Percentiles rank a stretch among this genome's conserved stretches.
phyloP scores from a whole-genome alignment of 2,113 vertebrate species.

The Alexandromys fortis region DNA sequence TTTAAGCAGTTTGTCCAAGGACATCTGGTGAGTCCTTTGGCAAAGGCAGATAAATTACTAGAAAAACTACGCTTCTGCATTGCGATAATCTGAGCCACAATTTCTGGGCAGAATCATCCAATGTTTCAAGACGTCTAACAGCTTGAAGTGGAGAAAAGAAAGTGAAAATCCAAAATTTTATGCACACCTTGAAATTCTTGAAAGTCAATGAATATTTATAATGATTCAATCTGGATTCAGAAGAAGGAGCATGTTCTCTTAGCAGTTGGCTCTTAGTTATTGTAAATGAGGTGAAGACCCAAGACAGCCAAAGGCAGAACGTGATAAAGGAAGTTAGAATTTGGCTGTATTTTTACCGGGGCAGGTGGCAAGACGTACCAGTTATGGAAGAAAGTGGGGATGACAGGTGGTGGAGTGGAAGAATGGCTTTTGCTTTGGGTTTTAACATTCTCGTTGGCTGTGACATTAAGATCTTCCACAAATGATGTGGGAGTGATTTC shows the following conservation, averaged over 20 bases:
- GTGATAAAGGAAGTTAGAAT: not conserved
- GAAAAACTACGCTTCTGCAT: not conserved
- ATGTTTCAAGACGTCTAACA: not conserved
- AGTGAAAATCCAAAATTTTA: constrained; percentile 6
- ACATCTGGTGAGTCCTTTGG: not conserved
- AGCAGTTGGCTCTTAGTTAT: not conserved
- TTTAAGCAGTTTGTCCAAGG: not conserved
- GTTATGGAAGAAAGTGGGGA: not conserved
- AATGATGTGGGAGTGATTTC: too few relatives aligned
- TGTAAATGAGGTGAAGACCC: not conserved
- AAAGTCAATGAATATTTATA: constrained; percentile 35
- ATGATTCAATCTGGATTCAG: not conserved
- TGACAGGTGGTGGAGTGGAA: not conserved
- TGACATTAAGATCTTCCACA: not conserved
- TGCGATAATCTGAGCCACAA: not conserved
- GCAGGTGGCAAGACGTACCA: not conserved
- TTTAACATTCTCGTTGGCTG: not conserved
- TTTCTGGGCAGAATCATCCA: constrained; percentile 14
- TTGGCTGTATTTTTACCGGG: not conserved
- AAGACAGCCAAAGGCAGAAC: not conserved
- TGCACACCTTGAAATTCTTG: not conserved
- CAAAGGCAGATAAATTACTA: not conserved
- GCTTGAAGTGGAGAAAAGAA: not conserved
- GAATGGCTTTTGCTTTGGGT: not conserved
- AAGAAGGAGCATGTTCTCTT: not conserved